Conservation (phyloP, 1,140 invertebrate species). For the Paraescarpia echinospica region DNA sequence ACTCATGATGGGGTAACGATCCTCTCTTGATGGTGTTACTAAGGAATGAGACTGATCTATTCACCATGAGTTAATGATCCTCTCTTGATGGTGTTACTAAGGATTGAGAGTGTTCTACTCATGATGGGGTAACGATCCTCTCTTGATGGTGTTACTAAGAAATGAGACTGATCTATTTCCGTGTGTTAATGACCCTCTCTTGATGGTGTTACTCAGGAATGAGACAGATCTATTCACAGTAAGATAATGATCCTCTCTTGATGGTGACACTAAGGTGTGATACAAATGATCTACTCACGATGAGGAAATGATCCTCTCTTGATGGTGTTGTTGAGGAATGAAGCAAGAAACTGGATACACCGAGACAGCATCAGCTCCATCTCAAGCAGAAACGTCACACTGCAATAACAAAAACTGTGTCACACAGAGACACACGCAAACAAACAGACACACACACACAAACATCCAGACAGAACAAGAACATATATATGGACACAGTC, state of each 20-base stretch:
- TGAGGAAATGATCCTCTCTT: constrained; percentile 27
- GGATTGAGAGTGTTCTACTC: background rate
- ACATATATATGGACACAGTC: too few relatives aligned
- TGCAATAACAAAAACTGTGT: constrained; percentile 32
- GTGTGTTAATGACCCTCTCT: too few relatives aligned
- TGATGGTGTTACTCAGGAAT: constrained; percentile 43
- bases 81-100: constrained; percentile 30
- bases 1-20: constrained; percentile 53
- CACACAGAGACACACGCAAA: background rate
- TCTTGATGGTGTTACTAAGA: background rate
- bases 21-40: constrained; percentile 43
- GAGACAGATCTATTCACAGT: constrained; percentile 28
- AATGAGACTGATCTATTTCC: background rate
- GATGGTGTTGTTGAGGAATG: constrained; percentile 51
- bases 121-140: background rate
- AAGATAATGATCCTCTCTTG: constrained; percentile 43
- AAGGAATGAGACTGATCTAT: background rate
- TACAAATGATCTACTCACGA: background rate
- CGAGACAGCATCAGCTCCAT: constrained; percentile 48
- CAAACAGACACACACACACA: background rate
- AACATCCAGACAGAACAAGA: background rate
- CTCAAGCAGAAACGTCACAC: constrained; percentile 40
- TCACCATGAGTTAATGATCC: background rate
- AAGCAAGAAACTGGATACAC: constrained; percentile 51
- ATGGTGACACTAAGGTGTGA: too few relatives aligned